phyloP scores from a whole-genome alignment of 2,797 vertebrate species.

The Todus mexicanus region DNA sequence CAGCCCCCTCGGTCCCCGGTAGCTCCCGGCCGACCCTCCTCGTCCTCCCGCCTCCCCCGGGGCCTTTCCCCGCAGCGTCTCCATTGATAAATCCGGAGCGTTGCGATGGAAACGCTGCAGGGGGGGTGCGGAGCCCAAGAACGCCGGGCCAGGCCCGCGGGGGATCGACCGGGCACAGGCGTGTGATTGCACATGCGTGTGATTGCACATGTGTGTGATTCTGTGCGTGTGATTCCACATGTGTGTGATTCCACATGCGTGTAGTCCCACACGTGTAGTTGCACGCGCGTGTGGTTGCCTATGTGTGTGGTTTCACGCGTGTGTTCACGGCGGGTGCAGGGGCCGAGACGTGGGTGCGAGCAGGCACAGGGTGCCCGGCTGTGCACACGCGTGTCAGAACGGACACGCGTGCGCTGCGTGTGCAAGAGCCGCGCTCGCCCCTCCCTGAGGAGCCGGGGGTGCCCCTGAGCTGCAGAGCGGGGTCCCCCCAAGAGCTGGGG shows the following conservation, averaged over 20 bases:
- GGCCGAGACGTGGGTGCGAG: neutral
- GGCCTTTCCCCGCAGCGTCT: neutral
- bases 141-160: no score
- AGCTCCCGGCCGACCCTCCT: neutral
- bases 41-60: neutral
- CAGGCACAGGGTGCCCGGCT: neutral
- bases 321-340: neutral
- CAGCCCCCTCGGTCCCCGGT: neutral
- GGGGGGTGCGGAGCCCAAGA: no score
- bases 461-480: neutral
- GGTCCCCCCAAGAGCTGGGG: neutral
- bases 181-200: neutral
- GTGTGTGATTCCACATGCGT: no score
- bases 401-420: fast-evolving
- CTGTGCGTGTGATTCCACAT: no score
- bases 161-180: fast-evolving
- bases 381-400: neutral
- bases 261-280: no score
- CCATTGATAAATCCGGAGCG: conserved; percentile 47
- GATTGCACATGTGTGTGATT: neutral
- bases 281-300: no score
- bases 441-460: neutral
- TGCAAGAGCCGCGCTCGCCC: no score
- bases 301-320: neutral
- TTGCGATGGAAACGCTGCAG: neutral